Conservation (phyloP, 2,797 vertebrate genomes). For the Cephalopachus bancanus region DNA sequence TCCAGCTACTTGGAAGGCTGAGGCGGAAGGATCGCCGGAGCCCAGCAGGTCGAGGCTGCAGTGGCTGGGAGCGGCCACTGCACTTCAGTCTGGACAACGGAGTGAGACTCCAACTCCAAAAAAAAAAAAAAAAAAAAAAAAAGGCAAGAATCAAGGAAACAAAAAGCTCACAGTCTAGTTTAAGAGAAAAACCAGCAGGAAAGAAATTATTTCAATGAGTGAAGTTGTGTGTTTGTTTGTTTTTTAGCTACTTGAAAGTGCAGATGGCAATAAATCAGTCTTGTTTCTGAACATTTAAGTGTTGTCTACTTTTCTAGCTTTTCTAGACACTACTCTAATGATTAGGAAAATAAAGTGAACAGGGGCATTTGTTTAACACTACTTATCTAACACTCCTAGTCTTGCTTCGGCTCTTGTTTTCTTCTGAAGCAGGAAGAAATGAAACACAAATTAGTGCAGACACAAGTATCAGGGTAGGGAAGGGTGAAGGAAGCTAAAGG, state of each 20-base stretch:
- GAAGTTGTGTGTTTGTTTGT: not conserved
- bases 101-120: too few relatives aligned
- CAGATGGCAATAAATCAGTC: not conserved
- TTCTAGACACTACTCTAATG: not conserved
- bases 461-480: not conserved
- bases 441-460: not conserved
- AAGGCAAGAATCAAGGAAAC: not conserved
- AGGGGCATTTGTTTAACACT: not conserved
- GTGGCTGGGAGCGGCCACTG: too few relatives aligned
- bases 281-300: not conserved
- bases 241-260: not conserved
- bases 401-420: not conserved
- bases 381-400: not conserved
- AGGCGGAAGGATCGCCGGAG: too few relatives aligned
- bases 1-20: too few relatives aligned
- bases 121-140: not conserved
- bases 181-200: not conserved
- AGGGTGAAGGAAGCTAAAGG: not conserved
- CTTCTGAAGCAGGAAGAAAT: not conserved
- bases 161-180: not conserved
- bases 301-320: not conserved
- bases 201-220: not conserved
- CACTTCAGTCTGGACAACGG: too few relatives aligned
- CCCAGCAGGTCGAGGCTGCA: too few relatives aligned
- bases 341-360: not conserved